Conservation (phyloP, 2,888 invertebrate species). For the Sclerodermus sp. region DNA sequence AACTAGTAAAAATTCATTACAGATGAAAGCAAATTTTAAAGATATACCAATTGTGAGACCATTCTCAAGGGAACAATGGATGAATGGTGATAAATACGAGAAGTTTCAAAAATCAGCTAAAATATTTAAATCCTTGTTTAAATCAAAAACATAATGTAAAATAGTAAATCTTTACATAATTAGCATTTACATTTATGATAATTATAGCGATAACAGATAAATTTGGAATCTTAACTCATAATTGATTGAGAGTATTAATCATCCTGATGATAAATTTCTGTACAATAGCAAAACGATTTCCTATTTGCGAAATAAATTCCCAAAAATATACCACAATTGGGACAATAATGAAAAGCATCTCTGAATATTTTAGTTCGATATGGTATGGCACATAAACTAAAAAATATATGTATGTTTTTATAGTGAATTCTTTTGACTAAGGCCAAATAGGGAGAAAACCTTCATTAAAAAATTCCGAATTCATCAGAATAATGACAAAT, state of each 20-base stretch:
- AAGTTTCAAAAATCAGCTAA: background rate
- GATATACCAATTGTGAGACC: background rate
- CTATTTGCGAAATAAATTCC: slow-evolving; percentile 17
- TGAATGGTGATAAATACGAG: background rate
- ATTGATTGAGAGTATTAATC: too few species aligned
- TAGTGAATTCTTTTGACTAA: background rate
- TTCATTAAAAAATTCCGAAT: too few species aligned
- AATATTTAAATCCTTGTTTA: background rate
- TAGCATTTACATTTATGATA: too few species aligned
- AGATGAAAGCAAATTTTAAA: background rate
- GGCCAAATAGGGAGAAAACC: background rate
- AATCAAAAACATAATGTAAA: background rate
- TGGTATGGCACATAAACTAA: slow-evolving; percentile 20
- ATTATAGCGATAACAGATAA: too few species aligned
- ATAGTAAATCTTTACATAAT: background rate
- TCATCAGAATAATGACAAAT: too few species aligned
- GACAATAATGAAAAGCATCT: slow-evolving; percentile 23
- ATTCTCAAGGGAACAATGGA: background rate
- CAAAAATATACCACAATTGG: slow-evolving; percentile 21
- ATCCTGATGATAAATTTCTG: background rate
- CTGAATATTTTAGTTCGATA: slow-evolving; percentile 16
- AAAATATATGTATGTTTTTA: background rate
- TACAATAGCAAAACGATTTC: background rate
- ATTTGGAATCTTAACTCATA: too few species aligned
- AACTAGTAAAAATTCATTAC: slow-evolving; percentile 12